Evolutionary conservation across 2,888 invertebrate genomes (phyloP).

Genomic region (Mimumesa dahlbomi): DNA sequence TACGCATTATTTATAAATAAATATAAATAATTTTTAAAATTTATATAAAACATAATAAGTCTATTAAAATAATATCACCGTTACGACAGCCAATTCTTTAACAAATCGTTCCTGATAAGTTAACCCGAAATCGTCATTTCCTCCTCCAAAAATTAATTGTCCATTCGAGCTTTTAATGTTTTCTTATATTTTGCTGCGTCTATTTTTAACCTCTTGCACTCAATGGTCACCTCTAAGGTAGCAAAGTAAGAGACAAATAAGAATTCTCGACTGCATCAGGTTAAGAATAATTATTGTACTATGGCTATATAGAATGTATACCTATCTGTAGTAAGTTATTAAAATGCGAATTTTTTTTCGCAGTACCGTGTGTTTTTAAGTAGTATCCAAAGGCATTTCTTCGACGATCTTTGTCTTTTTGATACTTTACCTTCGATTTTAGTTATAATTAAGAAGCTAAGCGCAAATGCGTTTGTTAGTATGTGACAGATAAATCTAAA

Average conservation of each 20-base stretch:
- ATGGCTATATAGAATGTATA: conserved; percentile 41
- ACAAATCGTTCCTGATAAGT: conserved; percentile 26
- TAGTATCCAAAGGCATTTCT: conserved; percentile 23
- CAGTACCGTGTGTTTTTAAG: conserved; percentile 6
- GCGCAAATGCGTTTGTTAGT: conserved; percentile 11
- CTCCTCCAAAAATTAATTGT: background rate
- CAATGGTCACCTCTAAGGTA: no score
- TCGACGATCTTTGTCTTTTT: conserved; percentile 14
- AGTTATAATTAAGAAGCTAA: conserved; percentile 21
- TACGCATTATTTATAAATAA: conserved; percentile 31
- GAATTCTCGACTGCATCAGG: no score
- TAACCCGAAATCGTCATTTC: conserved; percentile 11
- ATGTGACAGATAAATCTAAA: conserved; percentile 16
- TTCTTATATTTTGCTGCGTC: no score
- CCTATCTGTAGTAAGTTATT: conserved; percentile 37
- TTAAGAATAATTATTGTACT: conserved; percentile 51
- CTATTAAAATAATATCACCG: conserved; percentile 30
- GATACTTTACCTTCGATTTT: conserved; percentile 10
- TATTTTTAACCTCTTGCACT: no score
- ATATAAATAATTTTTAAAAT: conserved; percentile 13
- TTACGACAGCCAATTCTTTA: conserved; percentile 7
- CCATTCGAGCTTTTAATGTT: conserved; percentile 18
- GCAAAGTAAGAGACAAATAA: no score
- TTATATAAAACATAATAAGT: conserved; percentile 29
- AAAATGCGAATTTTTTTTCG: conserved; percentile 39